Evolutionary conservation across 2,113 vertebrate genomes (phyloP), one percentile per base, ranked within the genome.

Genomic region (Albula glossodonta): DNA sequence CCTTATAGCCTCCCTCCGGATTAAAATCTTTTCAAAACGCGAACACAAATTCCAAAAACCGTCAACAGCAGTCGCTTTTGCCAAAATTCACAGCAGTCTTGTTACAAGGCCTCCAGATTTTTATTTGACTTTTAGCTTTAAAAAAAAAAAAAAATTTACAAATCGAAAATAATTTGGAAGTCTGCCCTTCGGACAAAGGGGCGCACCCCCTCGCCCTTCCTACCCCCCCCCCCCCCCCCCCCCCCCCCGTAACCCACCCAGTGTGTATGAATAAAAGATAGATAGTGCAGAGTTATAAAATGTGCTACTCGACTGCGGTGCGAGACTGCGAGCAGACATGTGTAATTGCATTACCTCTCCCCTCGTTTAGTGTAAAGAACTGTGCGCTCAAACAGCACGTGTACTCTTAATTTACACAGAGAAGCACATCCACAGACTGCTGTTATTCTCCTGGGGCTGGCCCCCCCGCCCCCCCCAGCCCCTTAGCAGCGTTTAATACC

Each of bases 381-480:
- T 93, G 92, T 93, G 94, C 93, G 91, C 87, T 90, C 91, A 92
- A 94, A 93, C 92, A 92, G 93, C 92, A 92, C 91, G 89, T 90
- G 77, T 82, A 86, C 91, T 91, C 92, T 92, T 90, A 92, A 92
- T 92, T 89, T 88, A 83, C 60, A 19, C 84, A 87, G 88, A 89
- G 88, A 88, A 90, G 91, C 90, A 91, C 93, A 91, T 94, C 93
- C 92, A 91, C 63, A 74, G 88, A 89, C 90, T 82, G 88, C 88
- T 17, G 89, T 85, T 83, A 87, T 92, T 95, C 95, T 93, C 94
- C 86, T 41, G 94, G 91, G 93, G 87, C 84, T 87, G 89, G 83
- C 86, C 57, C 78, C n/a, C 84, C 31, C 86, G 53, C 78, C n/a
- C 84, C 31, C 17, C 60, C 60, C 31, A 41, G 83, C 84, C 87